Conservation (phyloP, 1,140 invertebrate species). For the Ceratina australensis region DNA sequence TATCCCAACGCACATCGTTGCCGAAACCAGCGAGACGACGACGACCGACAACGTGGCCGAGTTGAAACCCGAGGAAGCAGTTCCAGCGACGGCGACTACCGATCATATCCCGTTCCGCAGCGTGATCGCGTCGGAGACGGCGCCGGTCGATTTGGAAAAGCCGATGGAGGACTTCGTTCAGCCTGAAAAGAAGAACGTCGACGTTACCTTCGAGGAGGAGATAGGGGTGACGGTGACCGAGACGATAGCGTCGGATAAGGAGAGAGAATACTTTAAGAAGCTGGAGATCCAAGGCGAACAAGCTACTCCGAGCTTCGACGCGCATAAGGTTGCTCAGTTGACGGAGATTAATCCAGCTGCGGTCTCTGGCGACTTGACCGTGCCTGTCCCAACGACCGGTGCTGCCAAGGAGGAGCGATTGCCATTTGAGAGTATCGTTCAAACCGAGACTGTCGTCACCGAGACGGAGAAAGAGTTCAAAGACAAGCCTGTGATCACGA, state of each 20-base stretch:
- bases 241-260: slow-evolving; percentile 77
- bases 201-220: slow-evolving; percentile 75
- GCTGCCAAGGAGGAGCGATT: slow-evolving; percentile 76
- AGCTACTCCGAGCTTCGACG: slow-evolving; percentile 71
- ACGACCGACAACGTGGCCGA: slow-evolving; percentile 70
- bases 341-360: slow-evolving; percentile 75
- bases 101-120: slow-evolving; percentile 76
- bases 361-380: slow-evolving; percentile 67
- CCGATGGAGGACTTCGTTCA: slow-evolving; percentile 72
- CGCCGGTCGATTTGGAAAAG: slow-evolving; percentile 71
- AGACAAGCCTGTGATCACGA: slow-evolving; percentile 66
- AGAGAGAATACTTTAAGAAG: slow-evolving; percentile 72
- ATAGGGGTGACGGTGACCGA: slow-evolving; percentile 75
- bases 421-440: slow-evolving; percentile 79
- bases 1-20: slow-evolving; percentile 73
- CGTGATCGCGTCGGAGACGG: slow-evolving; percentile 76
- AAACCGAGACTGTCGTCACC: slow-evolving; percentile 76
- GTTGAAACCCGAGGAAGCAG: slow-evolving; percentile 63
- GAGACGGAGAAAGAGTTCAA: slow-evolving; percentile 79
- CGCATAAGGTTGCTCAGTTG: slow-evolving; percentile 76
- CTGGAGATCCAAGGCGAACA: slow-evolving; percentile 67
- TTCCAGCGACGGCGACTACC: slow-evolving; percentile 70
- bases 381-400: slow-evolving; percentile 58
- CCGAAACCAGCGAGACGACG: slow-evolving; percentile 75
- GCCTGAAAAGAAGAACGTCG: slow-evolving; percentile 75